These are phyloP conservation scores for Trogon surrucura DNA, from an alignment of 2,113 vertebrate species.

Conservation along the genomic window DNA sequence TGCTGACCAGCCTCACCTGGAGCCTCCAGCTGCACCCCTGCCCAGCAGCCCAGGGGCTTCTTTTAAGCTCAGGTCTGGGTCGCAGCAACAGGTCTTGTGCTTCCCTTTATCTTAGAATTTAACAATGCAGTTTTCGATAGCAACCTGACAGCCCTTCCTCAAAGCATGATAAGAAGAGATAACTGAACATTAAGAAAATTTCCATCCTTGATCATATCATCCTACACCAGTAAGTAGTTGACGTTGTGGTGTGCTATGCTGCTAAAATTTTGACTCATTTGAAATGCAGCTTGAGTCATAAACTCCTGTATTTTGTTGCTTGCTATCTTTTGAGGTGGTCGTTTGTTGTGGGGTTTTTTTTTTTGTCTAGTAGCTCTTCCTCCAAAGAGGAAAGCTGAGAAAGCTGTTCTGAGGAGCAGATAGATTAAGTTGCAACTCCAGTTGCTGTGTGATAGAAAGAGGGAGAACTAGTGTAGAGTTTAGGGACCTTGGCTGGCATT, in stretches of 20 bases:
- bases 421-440: not conserved
- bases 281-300: not conserved
- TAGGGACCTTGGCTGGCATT: not conserved
- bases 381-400: not conserved
- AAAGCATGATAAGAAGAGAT: not conserved
- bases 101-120: not conserved
- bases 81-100: accelerated
- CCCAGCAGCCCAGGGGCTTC: not conserved
- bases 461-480: not conserved
- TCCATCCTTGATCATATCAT: not conserved
- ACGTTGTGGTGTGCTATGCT: not conserved
- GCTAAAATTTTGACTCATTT: not conserved
- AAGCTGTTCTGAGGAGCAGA: not conserved
- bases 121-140: not conserved
- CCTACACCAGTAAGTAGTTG: not conserved
- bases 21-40: not conserved
- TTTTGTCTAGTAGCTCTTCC: not conserved
- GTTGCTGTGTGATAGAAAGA: not conserved
- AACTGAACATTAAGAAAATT: not conserved
- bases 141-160: not conserved
- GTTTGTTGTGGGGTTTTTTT: not conserved
- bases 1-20: not conserved
- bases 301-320: not conserved
- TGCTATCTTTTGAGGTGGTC: not conserved
- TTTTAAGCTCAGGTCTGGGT: not conserved